Evolutionary conservation across 2,888 invertebrate genomes (phyloP).

Genomic region (Lacanobia oleracea): DNA sequence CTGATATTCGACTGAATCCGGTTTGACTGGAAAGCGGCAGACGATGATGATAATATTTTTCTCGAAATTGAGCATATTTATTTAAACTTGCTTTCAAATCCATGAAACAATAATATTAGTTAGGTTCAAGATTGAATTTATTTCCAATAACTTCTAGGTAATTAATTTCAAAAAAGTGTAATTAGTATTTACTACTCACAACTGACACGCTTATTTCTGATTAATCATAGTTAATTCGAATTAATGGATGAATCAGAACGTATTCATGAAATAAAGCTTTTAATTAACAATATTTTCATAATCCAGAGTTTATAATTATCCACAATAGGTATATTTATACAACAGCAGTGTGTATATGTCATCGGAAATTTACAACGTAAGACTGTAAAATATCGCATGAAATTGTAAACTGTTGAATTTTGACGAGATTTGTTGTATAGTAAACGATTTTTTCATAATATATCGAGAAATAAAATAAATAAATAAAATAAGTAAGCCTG

Average conservation of each 20-base stretch:
- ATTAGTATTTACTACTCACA: neutral
- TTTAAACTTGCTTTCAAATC: neutral
- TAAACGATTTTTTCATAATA: too few relatives aligned
- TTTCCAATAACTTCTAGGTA: neutral
- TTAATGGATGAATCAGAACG: neutral
- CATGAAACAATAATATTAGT: neutral
- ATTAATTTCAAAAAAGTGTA: neutral
- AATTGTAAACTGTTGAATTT: too few relatives aligned
- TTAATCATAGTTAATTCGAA: constrained; percentile 8
- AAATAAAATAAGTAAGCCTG: too few relatives aligned
- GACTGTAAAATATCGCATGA: too few relatives aligned
- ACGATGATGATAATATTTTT: neutral
- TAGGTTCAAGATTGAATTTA: neutral
- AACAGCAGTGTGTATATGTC: too few relatives aligned
- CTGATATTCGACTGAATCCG: too few relatives aligned
- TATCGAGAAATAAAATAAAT: too few relatives aligned
- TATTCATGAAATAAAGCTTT: neutral
- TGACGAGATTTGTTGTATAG: too few relatives aligned
- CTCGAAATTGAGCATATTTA: neutral
- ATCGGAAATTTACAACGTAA: too few relatives aligned
- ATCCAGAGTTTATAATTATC: constrained; percentile 1
- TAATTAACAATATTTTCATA: constrained; percentile 1
- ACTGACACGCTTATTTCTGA: neutral
- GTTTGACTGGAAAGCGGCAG: too few relatives aligned
- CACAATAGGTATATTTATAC: neutral